Percentiles rank a stretch among this genome's conserved stretches.
Evolutionary conservation across 2,797 vertebrate genomes (phyloP).

Genomic region (Buceros bicornis): DNA sequence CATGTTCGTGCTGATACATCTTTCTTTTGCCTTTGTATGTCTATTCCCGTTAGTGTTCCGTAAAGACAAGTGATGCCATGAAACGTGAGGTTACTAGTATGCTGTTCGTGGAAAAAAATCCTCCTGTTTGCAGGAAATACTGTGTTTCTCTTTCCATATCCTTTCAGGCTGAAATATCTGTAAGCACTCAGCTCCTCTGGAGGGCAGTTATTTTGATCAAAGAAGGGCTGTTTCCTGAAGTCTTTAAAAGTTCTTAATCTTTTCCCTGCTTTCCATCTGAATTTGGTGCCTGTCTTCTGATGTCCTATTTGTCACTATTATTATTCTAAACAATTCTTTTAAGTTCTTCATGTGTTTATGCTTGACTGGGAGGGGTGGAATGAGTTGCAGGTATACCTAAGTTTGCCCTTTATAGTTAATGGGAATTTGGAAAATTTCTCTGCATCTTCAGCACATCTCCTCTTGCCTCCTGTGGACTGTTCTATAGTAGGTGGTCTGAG

Average conservation of each 20-base stretch:
- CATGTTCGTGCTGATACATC: background rate
- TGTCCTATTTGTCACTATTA: background rate
- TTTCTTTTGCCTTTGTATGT: rapidly evolving
- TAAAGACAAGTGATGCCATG: background rate
- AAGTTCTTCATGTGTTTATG: background rate
- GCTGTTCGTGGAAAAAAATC: background rate
- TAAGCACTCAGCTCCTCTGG: background rate
- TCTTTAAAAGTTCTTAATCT: background rate
- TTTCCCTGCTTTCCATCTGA: background rate
- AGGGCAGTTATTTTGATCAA: background rate
- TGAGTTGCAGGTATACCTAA: background rate
- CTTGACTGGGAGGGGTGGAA: background rate
- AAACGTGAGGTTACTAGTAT: background rate
- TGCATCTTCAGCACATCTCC: background rate
- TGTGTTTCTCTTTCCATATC: background rate
- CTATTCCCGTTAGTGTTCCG: rapidly evolving
- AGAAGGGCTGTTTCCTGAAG: background rate
- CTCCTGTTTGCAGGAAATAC: background rate
- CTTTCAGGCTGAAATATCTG: background rate
- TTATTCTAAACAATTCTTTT: background rate
- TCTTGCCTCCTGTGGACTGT: background rate
- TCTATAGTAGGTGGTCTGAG: background rate
- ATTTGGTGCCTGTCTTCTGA: background rate
- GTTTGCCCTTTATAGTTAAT: background rate
- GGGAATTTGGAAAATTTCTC: background rate